phyloP scores from a whole-genome alignment of 1,140 invertebrate species.

The Drosophila athabasca region DNA sequence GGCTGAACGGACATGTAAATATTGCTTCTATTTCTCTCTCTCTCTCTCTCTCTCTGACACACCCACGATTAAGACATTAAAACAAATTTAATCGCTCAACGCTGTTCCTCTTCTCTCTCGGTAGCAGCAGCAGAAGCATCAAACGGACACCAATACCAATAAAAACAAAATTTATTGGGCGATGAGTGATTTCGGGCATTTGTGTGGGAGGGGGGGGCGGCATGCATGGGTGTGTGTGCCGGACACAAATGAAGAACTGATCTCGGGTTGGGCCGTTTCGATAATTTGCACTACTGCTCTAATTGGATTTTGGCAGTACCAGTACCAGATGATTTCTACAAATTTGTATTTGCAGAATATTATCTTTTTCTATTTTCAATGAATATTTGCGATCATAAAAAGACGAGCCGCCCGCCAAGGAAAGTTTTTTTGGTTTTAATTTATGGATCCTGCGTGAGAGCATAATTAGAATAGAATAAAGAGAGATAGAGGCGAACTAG shows the following conservation, averaged over 20 bases:
- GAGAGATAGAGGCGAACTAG: not conserved
- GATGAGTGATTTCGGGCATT: conserved; percentile 36
- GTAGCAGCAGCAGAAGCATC: not conserved
- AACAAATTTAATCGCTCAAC: conserved; percentile 45
- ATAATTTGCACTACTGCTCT: conserved; percentile 68
- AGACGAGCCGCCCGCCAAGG: conserved; percentile 1
- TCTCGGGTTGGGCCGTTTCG: conserved; percentile 31
- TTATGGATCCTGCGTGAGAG: conserved; percentile 45
- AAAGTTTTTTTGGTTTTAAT: conserved; percentile 43
- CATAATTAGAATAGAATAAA: conserved; percentile 15
- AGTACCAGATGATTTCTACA: conserved; percentile 41
- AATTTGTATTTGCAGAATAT: conserved; percentile 37
- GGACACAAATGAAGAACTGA: conserved; percentile 50
- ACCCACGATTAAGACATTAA: conserved; percentile 61
- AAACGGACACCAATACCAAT: conserved; percentile 30
- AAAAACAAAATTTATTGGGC: conserved; percentile 61
- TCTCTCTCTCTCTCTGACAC: conserved; percentile 13
- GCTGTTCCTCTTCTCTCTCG: conserved; percentile 8
- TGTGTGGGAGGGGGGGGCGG: conserved; percentile 6
- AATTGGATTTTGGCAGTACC: conserved; percentile 63
- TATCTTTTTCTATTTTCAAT: conserved; percentile 7
- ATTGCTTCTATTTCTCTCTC: conserved; percentile 6
- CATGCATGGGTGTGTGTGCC: conserved; percentile 13
- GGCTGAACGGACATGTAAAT: conserved; percentile 32
- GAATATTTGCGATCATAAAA: conserved; percentile 24